Base-by-base conservation (phyloP, 1,140 invertebrate genomes). In the Geopemphigus sp. region DNA sequence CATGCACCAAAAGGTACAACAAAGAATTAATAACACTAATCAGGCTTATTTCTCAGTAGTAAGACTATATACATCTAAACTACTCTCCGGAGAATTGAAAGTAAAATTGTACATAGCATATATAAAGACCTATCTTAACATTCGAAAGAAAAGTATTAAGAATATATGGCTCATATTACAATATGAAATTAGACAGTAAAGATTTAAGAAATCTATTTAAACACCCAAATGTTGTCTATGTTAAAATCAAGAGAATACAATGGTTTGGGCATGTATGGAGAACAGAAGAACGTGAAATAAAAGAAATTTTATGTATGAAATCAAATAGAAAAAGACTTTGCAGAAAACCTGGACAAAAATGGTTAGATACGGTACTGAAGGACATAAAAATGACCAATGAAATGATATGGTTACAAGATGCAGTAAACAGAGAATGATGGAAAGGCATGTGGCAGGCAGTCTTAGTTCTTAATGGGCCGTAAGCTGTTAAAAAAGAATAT, bases 181-280 rank as follows among this genome's bases (percentile, higher is more conserved):
- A 57, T 83, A 82, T 82, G 82, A 24, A 29, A 61, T 24, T 61
- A 29, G 59, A 54, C 15, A 54, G 19, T 17, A 17, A 54, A 19
- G 19, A 54, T 2, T 54, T 54, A 19, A 61, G 22, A 24, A 61
- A 61, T 61, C 22, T 26, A 61, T 61, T 61, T 15, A 61, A 29
- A 61, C 59, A 6, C 11, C 22, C 22, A 15, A 26, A 61, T 5
- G 61, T 64, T 64, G 61, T 26, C 61, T 64, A 32, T 64, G 61
- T 64, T 19, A 64, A 64, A 64, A 64, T 26, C 32, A 64, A 64
- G 26, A 4, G 17, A 14, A 64, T 64, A 64, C 26, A 64, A n/a
- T 32, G 61, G 26, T 12, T 64, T 64, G 26, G 26, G 15, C 26
- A 15, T 32, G 61, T 64, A 3, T 64, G 26, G 12, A 64, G 54